phyloP scores from a whole-genome alignment of 1,140 invertebrate genomes.

The Planococcus citri region DNA sequence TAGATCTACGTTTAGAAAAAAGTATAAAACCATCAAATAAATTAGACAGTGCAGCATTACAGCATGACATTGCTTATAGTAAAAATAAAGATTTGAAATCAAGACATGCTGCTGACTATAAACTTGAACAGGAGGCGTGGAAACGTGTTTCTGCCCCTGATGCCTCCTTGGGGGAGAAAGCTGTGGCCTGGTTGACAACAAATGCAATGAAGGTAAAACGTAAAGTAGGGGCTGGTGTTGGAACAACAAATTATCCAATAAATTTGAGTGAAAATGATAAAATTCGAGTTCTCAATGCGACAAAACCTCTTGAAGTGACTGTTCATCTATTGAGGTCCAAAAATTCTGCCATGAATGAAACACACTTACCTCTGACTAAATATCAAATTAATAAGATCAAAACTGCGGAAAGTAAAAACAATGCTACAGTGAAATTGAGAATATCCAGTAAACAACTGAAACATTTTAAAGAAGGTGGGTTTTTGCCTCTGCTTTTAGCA shows the following conservation, averaged over 20 bases:
- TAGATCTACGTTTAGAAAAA: too few relatives aligned
- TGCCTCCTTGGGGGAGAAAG: constrained; percentile 31
- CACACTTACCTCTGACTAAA: too few relatives aligned
- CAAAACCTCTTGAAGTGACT: constrained; percentile 23
- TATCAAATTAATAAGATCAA: background rate
- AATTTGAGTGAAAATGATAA: too few relatives aligned
- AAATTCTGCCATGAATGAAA: too few relatives aligned
- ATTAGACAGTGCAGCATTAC: too few relatives aligned
- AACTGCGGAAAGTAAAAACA: background rate
- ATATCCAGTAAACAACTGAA: too few relatives aligned
- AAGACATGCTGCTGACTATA: too few relatives aligned
- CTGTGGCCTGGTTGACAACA: constrained; percentile 28
- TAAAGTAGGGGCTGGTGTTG: constrained; percentile 30
- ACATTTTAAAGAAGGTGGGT: too few relatives aligned
- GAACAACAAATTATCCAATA: constrained; percentile 18
- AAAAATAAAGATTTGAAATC: constrained; percentile 29
- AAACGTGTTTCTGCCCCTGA: constrained; percentile 33
- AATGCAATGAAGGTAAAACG: constrained; percentile 31
- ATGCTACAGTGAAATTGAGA: background rate
- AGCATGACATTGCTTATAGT: constrained; percentile 36
- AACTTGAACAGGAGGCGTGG: constrained; percentile 33
- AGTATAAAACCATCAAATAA: too few relatives aligned
- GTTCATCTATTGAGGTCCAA: constrained; percentile 9
- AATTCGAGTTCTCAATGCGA: too few relatives aligned
- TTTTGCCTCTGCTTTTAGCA: too few relatives aligned